Base-by-base conservation (phyloP, 1,140 invertebrate genomes). In the Tachypleus tridentatus region DNA sequence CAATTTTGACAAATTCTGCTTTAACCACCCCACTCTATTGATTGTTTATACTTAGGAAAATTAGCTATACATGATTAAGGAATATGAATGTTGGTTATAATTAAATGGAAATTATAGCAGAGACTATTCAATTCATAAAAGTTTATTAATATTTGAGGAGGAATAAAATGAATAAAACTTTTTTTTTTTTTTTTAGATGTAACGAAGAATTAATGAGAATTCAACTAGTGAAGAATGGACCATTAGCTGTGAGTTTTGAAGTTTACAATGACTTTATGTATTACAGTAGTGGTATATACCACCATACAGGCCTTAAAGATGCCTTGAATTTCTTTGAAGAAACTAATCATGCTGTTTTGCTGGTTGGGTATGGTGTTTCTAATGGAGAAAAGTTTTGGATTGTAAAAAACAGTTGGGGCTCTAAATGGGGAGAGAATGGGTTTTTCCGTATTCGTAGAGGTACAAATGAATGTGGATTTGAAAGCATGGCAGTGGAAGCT, bases 351-450 rank as follows among this genome's bases (percentile, higher is more conserved):
- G 76, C 74, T 56, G 76, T 77, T 9, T 61, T 77, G 53, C 70
- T 69, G 9, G 75, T 77, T 48, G 76, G 76, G 4, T 77, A 77
- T 66, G 75, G 75, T n/a, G 62, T 63, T 3, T 67, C 70, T 10
- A 69, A 70, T 5, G 73, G 74, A 7, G 65, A 71, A n/a, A 73
- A 75, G 52, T 80, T 73, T 69, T 80, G 79, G 79, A 75, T 77
- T 59, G 71, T 79, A 8, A 76, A 79, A 49, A 80, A 80, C 69
- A 82, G 80, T 57, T 84, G 83, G 83, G 81, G 81, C 7, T 67
- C 71, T 3, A 53, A 4, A 3, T 84, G 82, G 82, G 82, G 82
- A 4, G 80, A 83, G 66, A 69, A 77, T 8, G 82, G 82, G 3
- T 78, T 70, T 65, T 77, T 80, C 70, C 64, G 80, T 52, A 82